Base-by-base conservation (phyloP, 1,140 invertebrate genomes). In the Diorhabda carinulata region DNA sequence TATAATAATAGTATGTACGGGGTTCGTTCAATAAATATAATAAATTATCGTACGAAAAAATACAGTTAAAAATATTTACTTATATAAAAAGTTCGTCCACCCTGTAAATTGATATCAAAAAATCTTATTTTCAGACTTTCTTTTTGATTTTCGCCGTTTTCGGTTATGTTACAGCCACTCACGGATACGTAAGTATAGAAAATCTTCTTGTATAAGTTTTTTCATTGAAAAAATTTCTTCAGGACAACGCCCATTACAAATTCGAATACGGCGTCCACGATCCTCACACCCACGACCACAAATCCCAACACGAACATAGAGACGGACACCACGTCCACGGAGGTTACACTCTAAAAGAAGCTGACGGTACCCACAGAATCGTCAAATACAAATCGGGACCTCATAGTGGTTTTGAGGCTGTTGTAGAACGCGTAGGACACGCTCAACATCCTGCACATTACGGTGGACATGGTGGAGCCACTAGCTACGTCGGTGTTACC, bases 201-300 rank as follows among this genome's bases (percentile, higher is more conserved):
- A 25, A 25, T 25, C 25, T 25, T 25, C 25, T 25, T 25, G 25
- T 1, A 25, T 25, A 25, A 25, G 2, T 25, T 25, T 25, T 25
- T 25, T 25, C 25, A 25, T 25, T 25, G 2, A 25, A 25, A 25
- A 25, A 25, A 25, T 25, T 25, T 25, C 25, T 25, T 25, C 25
- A 65, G 64, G 64, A 65, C 41, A 65, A 65, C 40, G 69, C 72
- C 41, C 68, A 79, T 60, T 85, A 84, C 73, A 78, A 80, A 64
- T 85, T 81, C 70, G 76, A 81, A 40, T 85, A 84, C 74, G 82
- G 78, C 42, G 82, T 85, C 0, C 75, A 82, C 52, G 83, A 84
- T 69, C 76, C 79, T 41, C 77, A 83, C 66, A 84, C 83, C 2
- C 82, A 83, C 42, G 83, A 85, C 71, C 69, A 78, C 47, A 84